Base-by-base conservation (phyloP, 2,797 vertebrate species). In the Megalops cyprinoides region DNA sequence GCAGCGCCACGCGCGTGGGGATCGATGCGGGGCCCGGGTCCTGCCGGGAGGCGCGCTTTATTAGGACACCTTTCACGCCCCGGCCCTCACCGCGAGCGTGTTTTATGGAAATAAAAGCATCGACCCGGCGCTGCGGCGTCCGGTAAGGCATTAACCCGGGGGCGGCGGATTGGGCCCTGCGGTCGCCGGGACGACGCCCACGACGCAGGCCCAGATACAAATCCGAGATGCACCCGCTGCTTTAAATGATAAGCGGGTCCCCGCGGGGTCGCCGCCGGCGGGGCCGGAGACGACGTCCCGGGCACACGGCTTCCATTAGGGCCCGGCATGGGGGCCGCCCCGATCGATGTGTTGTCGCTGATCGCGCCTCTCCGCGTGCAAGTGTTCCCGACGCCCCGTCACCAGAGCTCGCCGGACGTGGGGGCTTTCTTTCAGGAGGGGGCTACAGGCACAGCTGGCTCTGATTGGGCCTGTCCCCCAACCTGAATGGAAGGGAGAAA, bases 61-160 rank as follows among this genome's bases (percentile, higher is more conserved):
- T 88, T 90, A 92, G 93, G 93, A 92, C 92, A 88, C 85, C 80
- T 92, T 92, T 91, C 78, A 86, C 90, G 90, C 90, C 90, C 88
- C 81, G 83, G 75, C 85, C 91, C 93, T 92, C 91, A 73, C 91
- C 90, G 91, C n/a, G 90, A 79, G 9, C 34, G 89, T 90, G 89
- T 93, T 94, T 94, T 93, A 94, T 92, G 93, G 92, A 95, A 94
- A 94, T 94, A 93, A 93, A 92, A 91, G 86, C 90, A 95, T 95
- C 90, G 93, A 95, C 94, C n/a, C n/a, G n/a, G 86, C 85, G 83
- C 60, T 14, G 48, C 84, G 90, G 89, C 90, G 85, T 90, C 93
- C 87, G 91, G 87, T 86, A 75, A 91, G 85, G 92, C 88, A 88
- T 93, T 93, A 94, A 93, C 92, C 92, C 89, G 92, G 90, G 31